phyloP scores from a whole-genome alignment of 2,888 invertebrate species.

The Caenorhabditis sinica region DNA sequence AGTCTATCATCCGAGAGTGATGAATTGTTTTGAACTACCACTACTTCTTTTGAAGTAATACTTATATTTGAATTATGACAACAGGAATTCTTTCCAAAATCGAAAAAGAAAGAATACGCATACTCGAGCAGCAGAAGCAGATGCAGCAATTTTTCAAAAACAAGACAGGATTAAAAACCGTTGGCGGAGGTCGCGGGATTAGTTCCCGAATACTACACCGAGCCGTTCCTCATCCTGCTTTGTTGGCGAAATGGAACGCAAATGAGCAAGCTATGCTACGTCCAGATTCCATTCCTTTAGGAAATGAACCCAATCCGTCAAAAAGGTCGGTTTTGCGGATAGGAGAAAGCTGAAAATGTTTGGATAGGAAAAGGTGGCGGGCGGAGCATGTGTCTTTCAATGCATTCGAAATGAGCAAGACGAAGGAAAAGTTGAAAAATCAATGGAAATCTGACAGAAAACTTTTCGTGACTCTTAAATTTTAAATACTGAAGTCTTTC shows the following conservation, averaged over 20 bases:
- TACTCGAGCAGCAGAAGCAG: conserved; percentile 8
- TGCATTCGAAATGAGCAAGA: conserved; percentile 52
- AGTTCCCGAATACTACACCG: conserved; percentile 24
- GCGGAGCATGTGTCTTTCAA: conserved; percentile 39
- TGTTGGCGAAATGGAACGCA: neutral
- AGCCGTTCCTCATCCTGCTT: conserved; percentile 41
- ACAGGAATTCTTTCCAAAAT: neutral
- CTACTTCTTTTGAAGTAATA: too few species aligned
- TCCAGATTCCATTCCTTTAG: neutral
- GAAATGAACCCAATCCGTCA: conserved; percentile 40
- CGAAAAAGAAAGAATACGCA: neutral
- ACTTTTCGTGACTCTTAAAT: neutral
- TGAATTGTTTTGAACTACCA: too few species aligned
- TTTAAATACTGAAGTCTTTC: neutral
- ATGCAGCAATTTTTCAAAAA: conserved; percentile 27
- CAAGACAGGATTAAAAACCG: conserved; percentile 40
- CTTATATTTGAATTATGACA: too few species aligned
- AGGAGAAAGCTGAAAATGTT: conserved; percentile 11
- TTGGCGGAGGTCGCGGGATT: conserved; percentile 48
- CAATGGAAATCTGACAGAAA: conserved; percentile 10
- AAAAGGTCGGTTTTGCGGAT: conserved; percentile 8
- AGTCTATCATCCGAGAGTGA: too few species aligned
- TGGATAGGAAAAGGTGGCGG: neutral
- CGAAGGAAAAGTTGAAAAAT: conserved; percentile 17
- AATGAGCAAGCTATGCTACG: neutral